Evolutionary conservation across 2,888 invertebrate genomes (phyloP).

Genomic region (Patella depressa): DNA sequence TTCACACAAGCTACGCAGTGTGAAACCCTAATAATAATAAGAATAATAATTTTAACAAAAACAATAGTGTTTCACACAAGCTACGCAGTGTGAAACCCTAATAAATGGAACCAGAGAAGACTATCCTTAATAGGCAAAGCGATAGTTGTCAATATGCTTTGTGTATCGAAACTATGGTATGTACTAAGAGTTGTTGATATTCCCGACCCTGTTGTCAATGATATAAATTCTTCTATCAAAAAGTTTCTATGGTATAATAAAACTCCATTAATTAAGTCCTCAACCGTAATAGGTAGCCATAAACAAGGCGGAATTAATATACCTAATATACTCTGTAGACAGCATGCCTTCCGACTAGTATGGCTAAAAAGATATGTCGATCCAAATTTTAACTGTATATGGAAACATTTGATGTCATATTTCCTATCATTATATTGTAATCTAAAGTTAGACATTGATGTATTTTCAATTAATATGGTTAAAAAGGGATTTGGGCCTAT

Average conservation of each 20-base stretch:
- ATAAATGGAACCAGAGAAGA: too few species aligned
- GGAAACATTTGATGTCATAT: not conserved
- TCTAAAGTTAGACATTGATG: not conserved
- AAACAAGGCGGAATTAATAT: slow-evolving; percentile 1
- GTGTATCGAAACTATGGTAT: too few species aligned
- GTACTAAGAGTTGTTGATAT: not conserved
- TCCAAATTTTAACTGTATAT: not conserved
- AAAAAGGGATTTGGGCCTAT: not conserved
- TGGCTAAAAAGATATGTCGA: not conserved
- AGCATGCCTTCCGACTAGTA: not conserved
- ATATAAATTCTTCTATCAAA: not conserved
- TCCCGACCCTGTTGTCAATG: not conserved
- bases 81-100: too few species aligned
- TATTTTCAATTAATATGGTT: not conserved
- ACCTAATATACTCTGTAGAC: not conserved
- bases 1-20: too few species aligned
- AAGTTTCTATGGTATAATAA: slow-evolving; percentile 1
- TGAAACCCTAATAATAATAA: too few species aligned
- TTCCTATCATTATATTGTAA: not conserved
- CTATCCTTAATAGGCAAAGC: too few species aligned
- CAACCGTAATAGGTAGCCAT: not conserved
- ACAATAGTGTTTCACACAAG: too few species aligned
- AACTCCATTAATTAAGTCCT: not conserved
- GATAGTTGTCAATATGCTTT: too few species aligned
- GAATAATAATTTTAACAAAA: too few species aligned